Evolutionary conservation across 2,888 invertebrate genomes (phyloP).

Genomic region (Hartigia nigra): DNA sequence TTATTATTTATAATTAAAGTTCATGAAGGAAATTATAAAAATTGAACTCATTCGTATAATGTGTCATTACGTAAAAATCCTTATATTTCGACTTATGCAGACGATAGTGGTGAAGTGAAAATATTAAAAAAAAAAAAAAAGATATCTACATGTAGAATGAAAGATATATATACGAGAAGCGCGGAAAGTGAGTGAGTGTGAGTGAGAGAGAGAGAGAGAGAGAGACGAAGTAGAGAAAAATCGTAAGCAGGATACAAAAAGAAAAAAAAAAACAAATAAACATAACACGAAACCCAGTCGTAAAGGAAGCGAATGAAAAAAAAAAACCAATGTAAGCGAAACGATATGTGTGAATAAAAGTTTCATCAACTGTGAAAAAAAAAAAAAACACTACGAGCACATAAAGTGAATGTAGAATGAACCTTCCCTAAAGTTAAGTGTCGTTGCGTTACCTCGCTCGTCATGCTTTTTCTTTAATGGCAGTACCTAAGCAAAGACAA

Average conservation of each 20-base stretch:
- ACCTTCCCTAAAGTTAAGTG: not conserved
- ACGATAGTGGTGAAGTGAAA: constrained; percentile 33
- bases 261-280: not conserved
- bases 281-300: not conserved
- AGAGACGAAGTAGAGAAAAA: too few species aligned
- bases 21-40: constrained; percentile 4
- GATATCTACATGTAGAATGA: not conserved
- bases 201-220: too few species aligned
- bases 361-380: constrained; percentile 53
- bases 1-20: constrained; percentile 2
- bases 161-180: not conserved
- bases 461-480: not conserved
- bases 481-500: not conserved
- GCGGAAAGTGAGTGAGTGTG: not conserved
- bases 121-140: not conserved
- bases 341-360: constrained; percentile 64
- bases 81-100: constrained; percentile 61
- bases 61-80: constrained; percentile 56
- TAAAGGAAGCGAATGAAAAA: not conserved
- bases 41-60: constrained; percentile 41
- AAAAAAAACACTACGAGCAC: not conserved
- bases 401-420: constrained; percentile 11
- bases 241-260: constrained; percentile 4
- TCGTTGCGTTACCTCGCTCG: not conserved
- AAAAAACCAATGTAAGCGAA: constrained; percentile 58